A percentile compares a stretch with the other conserved stretches of the same genome.
Conservation (phyloP, 2,113 vertebrate genomes). For the Meriones unguiculatus region DNA sequence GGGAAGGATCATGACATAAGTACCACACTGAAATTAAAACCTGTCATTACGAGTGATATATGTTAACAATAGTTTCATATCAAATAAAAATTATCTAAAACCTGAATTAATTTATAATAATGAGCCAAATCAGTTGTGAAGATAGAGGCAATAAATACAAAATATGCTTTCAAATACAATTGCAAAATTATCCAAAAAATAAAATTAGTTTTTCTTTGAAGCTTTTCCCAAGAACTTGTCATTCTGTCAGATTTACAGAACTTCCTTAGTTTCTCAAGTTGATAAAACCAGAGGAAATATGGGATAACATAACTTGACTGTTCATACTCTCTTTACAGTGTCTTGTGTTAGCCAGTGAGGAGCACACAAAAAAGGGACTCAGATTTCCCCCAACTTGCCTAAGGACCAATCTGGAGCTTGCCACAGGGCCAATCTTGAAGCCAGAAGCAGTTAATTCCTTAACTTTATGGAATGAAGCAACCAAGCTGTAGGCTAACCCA, state of each 20-base stretch:
- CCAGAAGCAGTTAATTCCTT: neutral
- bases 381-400: neutral
- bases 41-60: neutral
- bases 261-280: neutral
- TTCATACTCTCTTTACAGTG: neutral
- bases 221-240: neutral
- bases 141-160: neutral
- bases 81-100: slow-evolving; percentile 33
- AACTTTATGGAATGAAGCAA: neutral
- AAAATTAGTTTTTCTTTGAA: neutral
- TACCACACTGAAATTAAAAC: neutral
- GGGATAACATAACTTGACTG: neutral
- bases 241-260: neutral
- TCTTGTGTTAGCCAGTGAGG: neutral
- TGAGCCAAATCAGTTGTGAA: neutral
- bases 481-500: neutral
- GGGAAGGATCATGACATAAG: neutral
- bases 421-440: neutral
- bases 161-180: neutral
- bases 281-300: neutral
- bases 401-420: neutral
- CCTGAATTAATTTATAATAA: neutral
- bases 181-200: neutral
- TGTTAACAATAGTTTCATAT: neutral
- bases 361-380: neutral